A percentile compares a stretch with the other conserved stretches of the same genome.
Conservation (phyloP, 2,888 invertebrate species). For the Drosophila histrio region DNA sequence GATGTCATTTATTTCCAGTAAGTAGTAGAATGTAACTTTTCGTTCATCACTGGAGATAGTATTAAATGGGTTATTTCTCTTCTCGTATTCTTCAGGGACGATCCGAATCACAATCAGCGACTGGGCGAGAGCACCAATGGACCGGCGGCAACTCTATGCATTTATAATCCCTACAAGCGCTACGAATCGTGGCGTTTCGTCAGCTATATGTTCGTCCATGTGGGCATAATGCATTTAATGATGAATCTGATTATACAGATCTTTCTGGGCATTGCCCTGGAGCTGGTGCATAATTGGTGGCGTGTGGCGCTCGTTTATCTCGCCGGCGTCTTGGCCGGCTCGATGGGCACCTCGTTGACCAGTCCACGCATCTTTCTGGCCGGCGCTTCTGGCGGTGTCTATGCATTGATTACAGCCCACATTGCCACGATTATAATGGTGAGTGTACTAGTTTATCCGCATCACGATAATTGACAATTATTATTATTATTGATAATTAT, state of each 20-base stretch:
- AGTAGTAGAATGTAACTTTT: no score
- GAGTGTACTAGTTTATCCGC: conserved; percentile 16
- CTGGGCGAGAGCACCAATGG: conserved; percentile 86
- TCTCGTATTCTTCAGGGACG: conserved; percentile 71
- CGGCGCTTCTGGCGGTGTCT: conserved; percentile 98
- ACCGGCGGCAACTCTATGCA: conserved; percentile 91
- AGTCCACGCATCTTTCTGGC: conserved; percentile 93
- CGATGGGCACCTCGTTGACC: conserved; percentile 91
- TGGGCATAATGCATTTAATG: conserved; percentile 93
- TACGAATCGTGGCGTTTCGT: conserved; percentile 96
- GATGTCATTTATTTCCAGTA: conserved; percentile 84
- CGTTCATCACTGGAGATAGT: no score
- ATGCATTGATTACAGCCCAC: conserved; percentile 96
- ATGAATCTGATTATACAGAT: conserved; percentile 97
- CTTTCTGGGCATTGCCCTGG: conserved; percentile 95
- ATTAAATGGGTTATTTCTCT: no score
- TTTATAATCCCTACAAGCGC: conserved; percentile 94
- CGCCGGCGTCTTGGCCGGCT: conserved; percentile 93
- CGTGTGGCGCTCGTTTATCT: conserved; percentile 93
- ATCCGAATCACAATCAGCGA: conserved; percentile 80
- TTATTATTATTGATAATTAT: neutral
- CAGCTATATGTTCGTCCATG: conserved; percentile 98
- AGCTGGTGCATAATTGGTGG: conserved; percentile 99
- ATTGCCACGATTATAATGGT: conserved; percentile 94
- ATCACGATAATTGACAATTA: no score